These are phyloP conservation scores for Stichodactyla mertensii DNA, from an alignment of 64 coral and sea anemone species.

Conservation along the genomic window DNA sequence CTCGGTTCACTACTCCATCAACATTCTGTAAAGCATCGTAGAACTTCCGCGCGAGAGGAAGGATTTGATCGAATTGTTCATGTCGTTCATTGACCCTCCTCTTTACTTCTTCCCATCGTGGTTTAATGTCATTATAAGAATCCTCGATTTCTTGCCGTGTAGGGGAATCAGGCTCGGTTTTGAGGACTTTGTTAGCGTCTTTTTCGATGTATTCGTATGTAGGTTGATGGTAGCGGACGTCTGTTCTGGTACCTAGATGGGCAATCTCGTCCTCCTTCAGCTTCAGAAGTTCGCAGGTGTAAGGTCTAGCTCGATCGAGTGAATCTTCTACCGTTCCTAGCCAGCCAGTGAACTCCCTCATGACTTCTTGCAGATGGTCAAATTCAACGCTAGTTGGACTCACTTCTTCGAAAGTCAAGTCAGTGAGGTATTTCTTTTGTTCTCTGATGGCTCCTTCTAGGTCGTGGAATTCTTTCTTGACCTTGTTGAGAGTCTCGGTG, in stretches of 20 bases:
- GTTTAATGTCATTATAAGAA: slow-evolving; percentile 56
- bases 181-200: slow-evolving; percentile 42
- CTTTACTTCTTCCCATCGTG: slow-evolving; percentile 57
- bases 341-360: slow-evolving; percentile 63
- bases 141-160: slow-evolving; percentile 34
- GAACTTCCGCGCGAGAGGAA: slow-evolving; percentile 76
- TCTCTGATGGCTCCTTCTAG: slow-evolving; percentile 68
- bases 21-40: slow-evolving; percentile 77
- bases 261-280: slow-evolving; percentile 79
- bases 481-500: slow-evolving; percentile 50
- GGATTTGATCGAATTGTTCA: slow-evolving; percentile 45
- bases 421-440: slow-evolving; percentile 50
- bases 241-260: slow-evolving; percentile 48
- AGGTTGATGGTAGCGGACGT: slow-evolving; percentile 56
- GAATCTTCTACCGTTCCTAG: slow-evolving; percentile 54
- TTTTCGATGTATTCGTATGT: slow-evolving; percentile 56
- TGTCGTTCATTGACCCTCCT: slow-evolving; percentile 37
- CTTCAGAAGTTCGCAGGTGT: slow-evolving; percentile 53
- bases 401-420: slow-evolving; percentile 45
- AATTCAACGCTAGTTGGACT: slow-evolving; percentile 14
- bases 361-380: slow-evolving; percentile 37
- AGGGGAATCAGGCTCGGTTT: slow-evolving; percentile 31
- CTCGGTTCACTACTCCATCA: slow-evolving; percentile 68
- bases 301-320: slow-evolving; percentile 29
- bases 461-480: slow-evolving; percentile 64